These are phyloP conservation scores for Entomobrya proxima DNA, from an alignment of 2,888 invertebrate species.

Conservation along the genomic window DNA sequence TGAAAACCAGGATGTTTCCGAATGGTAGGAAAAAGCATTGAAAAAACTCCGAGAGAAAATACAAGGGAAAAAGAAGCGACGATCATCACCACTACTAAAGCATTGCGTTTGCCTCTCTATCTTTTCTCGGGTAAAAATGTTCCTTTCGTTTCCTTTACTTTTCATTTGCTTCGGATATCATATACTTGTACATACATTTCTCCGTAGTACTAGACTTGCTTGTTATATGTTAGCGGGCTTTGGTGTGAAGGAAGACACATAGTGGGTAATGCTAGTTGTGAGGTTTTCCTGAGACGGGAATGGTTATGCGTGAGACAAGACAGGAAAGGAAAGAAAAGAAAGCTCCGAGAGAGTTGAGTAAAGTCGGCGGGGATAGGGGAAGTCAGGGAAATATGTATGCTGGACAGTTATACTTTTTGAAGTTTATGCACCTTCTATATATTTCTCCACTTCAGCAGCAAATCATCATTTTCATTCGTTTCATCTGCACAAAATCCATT, in stretches of 20 bases:
- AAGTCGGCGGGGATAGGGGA: background rate
- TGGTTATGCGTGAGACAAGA: constrained; percentile 36
- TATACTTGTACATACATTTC: background rate
- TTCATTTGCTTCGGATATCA: background rate
- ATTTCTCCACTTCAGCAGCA: background rate
- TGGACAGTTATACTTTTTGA: constrained; percentile 24
- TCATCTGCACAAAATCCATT: constrained; percentile 58
- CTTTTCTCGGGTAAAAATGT: constrained; percentile 5
- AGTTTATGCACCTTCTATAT: background rate
- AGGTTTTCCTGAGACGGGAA: background rate
- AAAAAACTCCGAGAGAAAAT: constrained; percentile 41
- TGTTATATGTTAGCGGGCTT: background rate
- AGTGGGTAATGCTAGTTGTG: background rate
- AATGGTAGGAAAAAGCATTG: constrained; percentile 58
- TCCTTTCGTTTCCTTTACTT: constrained; percentile 31
- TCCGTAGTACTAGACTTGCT: background rate
- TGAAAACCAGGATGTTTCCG: constrained; percentile 51
- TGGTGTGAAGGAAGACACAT: background rate
- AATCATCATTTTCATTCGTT: constrained; percentile 41
- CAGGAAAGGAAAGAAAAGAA: constrained; percentile 40
- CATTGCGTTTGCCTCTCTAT: constrained; percentile 41
- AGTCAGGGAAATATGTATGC: constrained; percentile 7
- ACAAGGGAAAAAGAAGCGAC: background rate
- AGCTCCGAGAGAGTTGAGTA: constrained; percentile 28
- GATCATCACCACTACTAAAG: background rate